Evolutionary conservation across 2,113 vertebrate species (phyloP).

Genomic region (Xenus cinereus): DNA sequence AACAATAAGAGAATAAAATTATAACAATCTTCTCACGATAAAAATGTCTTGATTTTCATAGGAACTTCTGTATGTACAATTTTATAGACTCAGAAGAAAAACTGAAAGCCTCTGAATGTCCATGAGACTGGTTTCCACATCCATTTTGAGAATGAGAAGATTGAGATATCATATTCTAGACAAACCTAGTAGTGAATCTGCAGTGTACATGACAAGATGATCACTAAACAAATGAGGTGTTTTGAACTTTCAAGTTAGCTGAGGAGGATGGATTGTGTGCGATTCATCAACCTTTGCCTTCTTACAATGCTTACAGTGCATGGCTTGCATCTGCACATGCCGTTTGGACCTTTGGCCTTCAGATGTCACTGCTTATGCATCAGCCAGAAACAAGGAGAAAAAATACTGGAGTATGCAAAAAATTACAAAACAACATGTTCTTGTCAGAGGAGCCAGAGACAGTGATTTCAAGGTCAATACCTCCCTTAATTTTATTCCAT

Average conservation of each 20-base stretch:
- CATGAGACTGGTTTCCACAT: background rate
- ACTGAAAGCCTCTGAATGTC: background rate
- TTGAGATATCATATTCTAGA: background rate
- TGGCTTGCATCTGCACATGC: background rate
- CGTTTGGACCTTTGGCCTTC: background rate
- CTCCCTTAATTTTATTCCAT: background rate
- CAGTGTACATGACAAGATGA: background rate
- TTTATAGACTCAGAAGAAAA: background rate
- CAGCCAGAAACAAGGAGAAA: background rate
- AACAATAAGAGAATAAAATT: background rate
- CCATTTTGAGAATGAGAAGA: background rate
- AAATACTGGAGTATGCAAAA: background rate
- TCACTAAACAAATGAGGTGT: background rate
- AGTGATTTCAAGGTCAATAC: background rate
- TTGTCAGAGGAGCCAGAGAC: background rate
- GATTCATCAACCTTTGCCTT: background rate
- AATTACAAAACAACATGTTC: background rate
- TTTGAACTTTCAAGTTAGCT: background rate
- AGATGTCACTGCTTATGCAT: background rate
- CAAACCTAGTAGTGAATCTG: background rate
- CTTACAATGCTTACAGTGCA: fast-evolving
- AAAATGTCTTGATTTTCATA: background rate
- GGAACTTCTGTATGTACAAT: background rate
- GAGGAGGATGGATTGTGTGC: background rate
- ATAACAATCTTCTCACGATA: background rate